phyloP scores from a whole-genome alignment of 2,797 vertebrate species.

The Macropus fuliginosus region DNA sequence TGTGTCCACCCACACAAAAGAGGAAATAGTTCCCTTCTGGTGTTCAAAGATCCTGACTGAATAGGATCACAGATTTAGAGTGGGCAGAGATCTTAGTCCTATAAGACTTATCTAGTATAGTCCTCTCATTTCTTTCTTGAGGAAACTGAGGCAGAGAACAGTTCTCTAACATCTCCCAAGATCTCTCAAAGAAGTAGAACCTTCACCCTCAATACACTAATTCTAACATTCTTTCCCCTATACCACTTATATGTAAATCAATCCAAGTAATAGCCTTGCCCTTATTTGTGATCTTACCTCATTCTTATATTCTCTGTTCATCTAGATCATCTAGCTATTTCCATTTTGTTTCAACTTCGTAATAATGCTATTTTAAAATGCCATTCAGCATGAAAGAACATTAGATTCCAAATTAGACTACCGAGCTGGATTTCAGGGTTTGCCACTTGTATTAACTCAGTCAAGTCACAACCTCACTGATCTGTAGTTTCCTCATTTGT shows the following conservation, averaged over 20 bases:
- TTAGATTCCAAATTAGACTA: background rate
- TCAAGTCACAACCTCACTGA: background rate
- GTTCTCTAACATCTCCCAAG: background rate
- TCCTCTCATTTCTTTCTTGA: background rate
- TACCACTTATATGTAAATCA: slow-evolving; percentile 38
- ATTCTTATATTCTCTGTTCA: background rate
- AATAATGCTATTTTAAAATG: slow-evolving; percentile 29
- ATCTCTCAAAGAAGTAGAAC: background rate
- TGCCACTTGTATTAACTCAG: background rate
- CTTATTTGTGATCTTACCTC: slow-evolving; percentile 38
- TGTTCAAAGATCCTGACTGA: slow-evolving; percentile 43
- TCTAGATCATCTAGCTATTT: slow-evolving; percentile 42
- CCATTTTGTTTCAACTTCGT: slow-evolving; percentile 51
- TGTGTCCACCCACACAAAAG: slow-evolving; percentile 36
- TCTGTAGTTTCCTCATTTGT: background rate
- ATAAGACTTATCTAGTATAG: background rate
- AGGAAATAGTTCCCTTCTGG: slow-evolving; percentile 40
- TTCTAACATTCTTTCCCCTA: background rate
- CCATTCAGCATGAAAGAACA: background rate
- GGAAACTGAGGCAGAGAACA: background rate
- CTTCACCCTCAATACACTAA: background rate
- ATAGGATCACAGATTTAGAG: background rate
- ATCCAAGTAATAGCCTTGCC: background rate
- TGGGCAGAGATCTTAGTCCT: background rate
- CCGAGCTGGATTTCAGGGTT: background rate